Percentiles rank a stretch among this genome's conserved stretches.
phyloP scores from a whole-genome alignment of 2,113 vertebrate species.

The Hyla sarda region DNA sequence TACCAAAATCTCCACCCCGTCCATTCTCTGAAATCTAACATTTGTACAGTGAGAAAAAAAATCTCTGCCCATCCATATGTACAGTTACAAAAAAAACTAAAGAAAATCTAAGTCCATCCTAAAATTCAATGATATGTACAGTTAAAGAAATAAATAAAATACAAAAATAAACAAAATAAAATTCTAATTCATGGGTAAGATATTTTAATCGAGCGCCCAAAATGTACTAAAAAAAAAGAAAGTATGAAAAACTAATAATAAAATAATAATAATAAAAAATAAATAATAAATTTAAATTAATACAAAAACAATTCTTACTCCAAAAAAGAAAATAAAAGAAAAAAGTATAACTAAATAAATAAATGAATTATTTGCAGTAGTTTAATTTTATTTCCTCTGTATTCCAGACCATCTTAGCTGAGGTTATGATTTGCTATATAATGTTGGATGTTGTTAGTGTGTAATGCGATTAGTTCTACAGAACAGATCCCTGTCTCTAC shows the following conservation, averaged over 20 bases:
- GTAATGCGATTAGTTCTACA: not conserved
- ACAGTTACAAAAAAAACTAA: not conserved
- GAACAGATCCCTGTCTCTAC: not conserved
- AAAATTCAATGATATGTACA: not conserved
- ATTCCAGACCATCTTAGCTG: not conserved
- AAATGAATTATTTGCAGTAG: not conserved
- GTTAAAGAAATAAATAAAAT: not conserved
- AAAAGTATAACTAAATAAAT: not conserved
- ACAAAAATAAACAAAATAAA: not conserved
- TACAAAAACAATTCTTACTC: too few relatives aligned
- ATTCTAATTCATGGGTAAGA: too few relatives aligned
- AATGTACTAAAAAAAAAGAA: too few relatives aligned
- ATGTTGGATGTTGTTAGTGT: not conserved
- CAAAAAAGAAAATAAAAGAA: not conserved
- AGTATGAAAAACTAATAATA: too few relatives aligned
- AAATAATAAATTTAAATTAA: too few relatives aligned
- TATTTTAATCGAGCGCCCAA: too few relatives aligned
- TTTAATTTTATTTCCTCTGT: not conserved
- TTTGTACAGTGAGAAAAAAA: not conserved
- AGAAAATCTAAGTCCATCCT: too few relatives aligned
- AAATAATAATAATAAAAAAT: too few relatives aligned
- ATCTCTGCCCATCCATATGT: not conserved
- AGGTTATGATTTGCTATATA: not conserved
- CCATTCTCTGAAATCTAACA: not conserved
- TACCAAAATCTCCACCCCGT: not conserved